Base-by-base conservation (phyloP, 2,797 vertebrate species). In the Darevskia mixta region DNA sequence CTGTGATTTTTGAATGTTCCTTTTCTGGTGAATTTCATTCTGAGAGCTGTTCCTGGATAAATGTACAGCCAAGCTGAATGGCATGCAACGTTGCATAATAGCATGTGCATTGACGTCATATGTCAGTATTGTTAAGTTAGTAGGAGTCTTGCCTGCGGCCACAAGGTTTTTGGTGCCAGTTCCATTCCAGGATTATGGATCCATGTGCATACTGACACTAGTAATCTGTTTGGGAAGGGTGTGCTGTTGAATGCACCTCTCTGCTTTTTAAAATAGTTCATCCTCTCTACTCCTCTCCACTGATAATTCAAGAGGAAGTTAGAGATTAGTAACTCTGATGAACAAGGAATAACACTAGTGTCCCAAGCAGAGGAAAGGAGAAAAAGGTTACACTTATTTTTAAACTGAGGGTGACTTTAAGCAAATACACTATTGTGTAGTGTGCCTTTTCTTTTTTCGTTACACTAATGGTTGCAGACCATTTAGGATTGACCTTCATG, bases 41-140 rank as follows among this genome's bases (percentile, higher is more conserved):
- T 8, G 27, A 55, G 72, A 85, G 55, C 38, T 66, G 15, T 77
- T 85, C 64, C 25, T 66, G 41, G 58, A 77, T 18, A 41, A 41
- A 18, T 11, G 17, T 64, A 43, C 15, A 5, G 55, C 13, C 20
- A 76, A 76, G 27, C 25, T 38, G 23, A 41, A 45, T 84, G 71
- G 69, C 82, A 84, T 73, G 43, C 58, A 32, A 58, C 17, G 32
- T 84, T 84, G 61, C 55, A 58, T 84, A 84, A 75, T 61, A 15
- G 49, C 32, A 29, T 41, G 32, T 41, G 45, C 49, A 64, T 38
- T 76, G 55, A 85, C 17, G 55, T 76, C 32, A 76, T 27, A 64
- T 55, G 32, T 64, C 15, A 76, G 15, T 77, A 20, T 18, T 85
- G 58, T 20, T 76, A 35, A 43, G 8, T n/a, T 85, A 17, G 58